Conservation (phyloP, 1,140 invertebrate genomes). For the Sinella curviseta region DNA sequence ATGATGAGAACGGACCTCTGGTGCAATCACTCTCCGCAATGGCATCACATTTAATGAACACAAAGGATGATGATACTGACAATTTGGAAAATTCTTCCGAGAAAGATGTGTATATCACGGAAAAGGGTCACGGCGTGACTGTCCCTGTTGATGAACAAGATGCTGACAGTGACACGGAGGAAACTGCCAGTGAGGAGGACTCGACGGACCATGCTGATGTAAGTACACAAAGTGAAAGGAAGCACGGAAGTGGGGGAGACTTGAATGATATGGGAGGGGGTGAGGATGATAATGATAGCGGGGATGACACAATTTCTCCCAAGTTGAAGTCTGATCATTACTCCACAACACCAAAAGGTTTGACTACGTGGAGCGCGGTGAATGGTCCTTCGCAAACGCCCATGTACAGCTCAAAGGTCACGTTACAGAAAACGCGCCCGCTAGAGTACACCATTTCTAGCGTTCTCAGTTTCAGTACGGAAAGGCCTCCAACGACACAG, state of each 20-base stretch:
- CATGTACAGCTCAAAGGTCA: slow-evolving; percentile 32
- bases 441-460: slow-evolving; percentile 45
- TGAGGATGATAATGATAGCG: background rate
- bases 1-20: slow-evolving; percentile 33
- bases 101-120: slow-evolving; percentile 45
- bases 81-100: slow-evolving; percentile 46
- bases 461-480: slow-evolving; percentile 36
- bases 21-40: slow-evolving; percentile 44
- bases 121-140: background rate
- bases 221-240: background rate
- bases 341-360: slow-evolving; percentile 47
- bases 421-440: slow-evolving; percentile 35
- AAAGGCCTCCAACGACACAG: slow-evolving; percentile 29
- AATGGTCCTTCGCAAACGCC: slow-evolving; percentile 17
- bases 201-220: slow-evolving; percentile 26
- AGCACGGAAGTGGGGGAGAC: background rate
- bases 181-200: slow-evolving; percentile 30
- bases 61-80: slow-evolving; percentile 30
- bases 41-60: slow-evolving; percentile 40
- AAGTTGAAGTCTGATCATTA: slow-evolving; percentile 11
- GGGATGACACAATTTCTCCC: background rate
- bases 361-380: slow-evolving; percentile 48
- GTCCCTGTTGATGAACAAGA: slow-evolving; percentile 18
- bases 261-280: slow-evolving; percentile 6
- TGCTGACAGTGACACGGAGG: slow-evolving; percentile 23